Conservation (phyloP, 2,888 invertebrate species). For the Tenthredo amoena region DNA sequence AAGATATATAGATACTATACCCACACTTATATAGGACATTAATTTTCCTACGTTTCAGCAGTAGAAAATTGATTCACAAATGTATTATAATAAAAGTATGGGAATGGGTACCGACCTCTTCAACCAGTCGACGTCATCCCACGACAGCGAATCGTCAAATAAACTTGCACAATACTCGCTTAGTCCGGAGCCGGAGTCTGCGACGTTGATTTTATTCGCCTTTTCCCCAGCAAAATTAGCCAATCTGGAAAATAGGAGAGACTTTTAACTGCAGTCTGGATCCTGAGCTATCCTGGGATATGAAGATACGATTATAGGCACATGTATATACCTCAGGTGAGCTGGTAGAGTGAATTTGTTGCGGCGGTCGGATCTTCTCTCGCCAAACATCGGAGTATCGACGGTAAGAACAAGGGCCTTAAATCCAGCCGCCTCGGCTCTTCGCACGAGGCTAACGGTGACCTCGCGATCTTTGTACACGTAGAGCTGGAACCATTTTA, state of each 20-base stretch:
- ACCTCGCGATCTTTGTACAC: constrained; percentile 90
- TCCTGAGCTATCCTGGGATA: too few species aligned
- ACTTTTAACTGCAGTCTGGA: neutral
- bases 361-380: constrained; percentile 88
- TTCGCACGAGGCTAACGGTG: constrained; percentile 85
- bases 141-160: constrained; percentile 90
- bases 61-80: too few species aligned
- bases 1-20: constrained; percentile 54
- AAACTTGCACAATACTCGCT: constrained; percentile 88
- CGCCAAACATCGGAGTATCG: constrained; percentile 93
- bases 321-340: constrained; percentile 83
- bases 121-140: constrained; percentile 94
- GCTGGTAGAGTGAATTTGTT: constrained; percentile 91
- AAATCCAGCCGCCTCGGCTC: constrained; percentile 92
- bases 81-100: too few species aligned
- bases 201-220: constrained; percentile 77
- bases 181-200: constrained; percentile 86
- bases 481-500: constrained; percentile 96
- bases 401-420: constrained; percentile 93
- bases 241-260: constrained; percentile 80
- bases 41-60: neutral
- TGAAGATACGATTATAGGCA: neutral
- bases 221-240: constrained; percentile 88
- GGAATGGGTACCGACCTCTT: constrained; percentile 78
- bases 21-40: too few species aligned